Conservation (phyloP, 2,888 invertebrate species). For the Mechanitis mazaeus region DNA sequence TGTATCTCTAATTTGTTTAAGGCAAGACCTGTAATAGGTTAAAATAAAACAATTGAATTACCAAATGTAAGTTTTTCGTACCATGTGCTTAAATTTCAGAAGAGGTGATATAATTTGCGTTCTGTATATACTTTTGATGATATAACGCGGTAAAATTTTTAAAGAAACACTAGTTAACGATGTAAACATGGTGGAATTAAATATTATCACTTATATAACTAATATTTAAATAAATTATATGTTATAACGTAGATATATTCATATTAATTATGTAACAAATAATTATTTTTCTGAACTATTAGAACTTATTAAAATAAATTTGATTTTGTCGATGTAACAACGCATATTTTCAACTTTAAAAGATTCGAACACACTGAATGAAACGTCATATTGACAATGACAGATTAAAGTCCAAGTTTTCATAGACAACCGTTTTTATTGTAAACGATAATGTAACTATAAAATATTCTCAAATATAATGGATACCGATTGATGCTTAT, state of each 20-base stretch:
- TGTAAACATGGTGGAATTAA: slow-evolving; percentile 26
- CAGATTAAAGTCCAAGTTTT: neutral
- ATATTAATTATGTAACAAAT: neutral
- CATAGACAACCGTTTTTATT: neutral
- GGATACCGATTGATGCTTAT: too few species aligned
- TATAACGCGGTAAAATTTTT: slow-evolving; percentile 42
- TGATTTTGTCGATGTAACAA: neutral
- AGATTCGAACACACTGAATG: neutral
- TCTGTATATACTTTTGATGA: slow-evolving; percentile 40
- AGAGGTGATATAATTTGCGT: slow-evolving; percentile 45
- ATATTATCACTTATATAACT: neutral
- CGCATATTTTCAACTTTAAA: neutral
- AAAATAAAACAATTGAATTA: slow-evolving; percentile 26
- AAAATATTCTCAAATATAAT: too few species aligned
- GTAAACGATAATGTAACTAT: too few species aligned
- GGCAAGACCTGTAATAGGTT: slow-evolving; percentile 34
- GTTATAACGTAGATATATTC: neutral
- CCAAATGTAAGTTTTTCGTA: slow-evolving; percentile 28
- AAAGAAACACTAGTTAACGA: slow-evolving; percentile 26
- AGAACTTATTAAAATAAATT: neutral
- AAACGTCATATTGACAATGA: slow-evolving; percentile 1
- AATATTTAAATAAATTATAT: neutral
- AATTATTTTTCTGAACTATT: neutral
- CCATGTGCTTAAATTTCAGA: slow-evolving; percentile 56
- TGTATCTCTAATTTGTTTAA: slow-evolving; percentile 19